Base-by-base conservation (phyloP, 2,888 invertebrate genomes). In the Eupithecia inturbata region DNA sequence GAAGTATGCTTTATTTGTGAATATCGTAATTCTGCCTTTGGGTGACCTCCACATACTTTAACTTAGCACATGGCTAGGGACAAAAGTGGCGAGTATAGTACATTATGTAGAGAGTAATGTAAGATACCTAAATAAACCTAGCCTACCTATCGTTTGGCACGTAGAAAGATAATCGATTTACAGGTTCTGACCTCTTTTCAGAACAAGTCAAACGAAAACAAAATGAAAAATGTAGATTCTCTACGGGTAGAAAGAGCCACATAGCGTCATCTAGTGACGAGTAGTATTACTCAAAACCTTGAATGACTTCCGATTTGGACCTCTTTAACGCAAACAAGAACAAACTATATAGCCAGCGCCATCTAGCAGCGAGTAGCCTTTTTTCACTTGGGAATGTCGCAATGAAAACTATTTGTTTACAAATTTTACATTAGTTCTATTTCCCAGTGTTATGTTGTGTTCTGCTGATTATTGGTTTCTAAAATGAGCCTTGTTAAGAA, bases 401-500 rank as follows among this genome's bases (percentile, higher is more conserved):
- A 26, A 53, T 53, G 49, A n/a, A 53, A 53, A 53, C 22, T 22
- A 53, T 6, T 45, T 45, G 45, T 45, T 45, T 45, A 22, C 22
- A 53, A 22, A n/a, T n/a, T n/a, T 53, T 53, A 3, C 0, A n/a
- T 6, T 22, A 22, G 5, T 26, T 57, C 12, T 26, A 14, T 22
- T 26, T 22, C 12, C 14, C 26, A 57, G 3, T n/a, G 16, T 60
- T 28, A 6, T 68, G 12, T 60, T 28, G 2, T 68, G n/a, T 12
- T 45, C 31, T 6, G 9, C 12, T 57, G 12, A 53, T 3, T 14
- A 57, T 10, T 53, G 26, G 22, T 26, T 26, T 67, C 26, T 31
- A 66, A 69, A 57, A 88, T 87, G 87, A 85, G 75, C 62, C 73
- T 66, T 2, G 80, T 66, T 33, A 87, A 78, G 73, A 82, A 83